phyloP scores from a whole-genome alignment of 1,140 invertebrate genomes.

The Frieseomelitta varia region DNA sequence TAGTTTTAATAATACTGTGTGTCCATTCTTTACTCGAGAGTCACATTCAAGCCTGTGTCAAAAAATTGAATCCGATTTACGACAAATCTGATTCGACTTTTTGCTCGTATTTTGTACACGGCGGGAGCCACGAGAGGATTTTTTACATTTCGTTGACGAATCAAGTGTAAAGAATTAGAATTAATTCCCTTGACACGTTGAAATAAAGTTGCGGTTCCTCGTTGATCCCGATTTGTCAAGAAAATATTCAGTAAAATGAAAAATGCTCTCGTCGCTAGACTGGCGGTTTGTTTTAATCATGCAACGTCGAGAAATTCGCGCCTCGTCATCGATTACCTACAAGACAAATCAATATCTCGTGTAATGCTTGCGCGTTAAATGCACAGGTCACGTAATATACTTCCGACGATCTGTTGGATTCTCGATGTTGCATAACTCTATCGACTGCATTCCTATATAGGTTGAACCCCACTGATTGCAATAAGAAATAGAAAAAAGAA shows the following conservation, averaged over 20 bases:
- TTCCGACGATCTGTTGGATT: conserved; percentile 12
- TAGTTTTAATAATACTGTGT: neutral
- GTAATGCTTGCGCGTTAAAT: conserved; percentile 17
- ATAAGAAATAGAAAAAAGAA: neutral
- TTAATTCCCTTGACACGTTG: neutral
- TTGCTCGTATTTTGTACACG: neutral
- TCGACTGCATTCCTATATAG: conserved; percentile 19
- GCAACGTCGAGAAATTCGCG: conserved; percentile 23
- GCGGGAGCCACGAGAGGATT: conserved; percentile 3
- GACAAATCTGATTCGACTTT: conserved; percentile 5
- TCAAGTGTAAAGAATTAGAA: neutral
- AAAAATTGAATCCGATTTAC: neutral
- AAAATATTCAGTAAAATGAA: neutral
- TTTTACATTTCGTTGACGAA: neutral
- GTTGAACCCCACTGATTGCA: neutral
- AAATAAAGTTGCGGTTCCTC: neutral
- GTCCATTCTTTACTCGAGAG: conserved; percentile 9
- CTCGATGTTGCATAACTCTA: conserved; percentile 44
- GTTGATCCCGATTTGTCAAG: neutral
- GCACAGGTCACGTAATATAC: neutral
- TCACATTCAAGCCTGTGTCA: neutral
- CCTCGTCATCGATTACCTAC: neutral
- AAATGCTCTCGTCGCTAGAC: conserved; percentile 7
- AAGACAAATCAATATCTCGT: neutral
- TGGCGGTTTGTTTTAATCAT: conserved; percentile 15